A percentile compares a stretch with the other conserved stretches of the same genome.
Evolutionary conservation across 1,140 invertebrate genomes (phyloP).

Genomic region (Thaumatotibia leucotreta): DNA sequence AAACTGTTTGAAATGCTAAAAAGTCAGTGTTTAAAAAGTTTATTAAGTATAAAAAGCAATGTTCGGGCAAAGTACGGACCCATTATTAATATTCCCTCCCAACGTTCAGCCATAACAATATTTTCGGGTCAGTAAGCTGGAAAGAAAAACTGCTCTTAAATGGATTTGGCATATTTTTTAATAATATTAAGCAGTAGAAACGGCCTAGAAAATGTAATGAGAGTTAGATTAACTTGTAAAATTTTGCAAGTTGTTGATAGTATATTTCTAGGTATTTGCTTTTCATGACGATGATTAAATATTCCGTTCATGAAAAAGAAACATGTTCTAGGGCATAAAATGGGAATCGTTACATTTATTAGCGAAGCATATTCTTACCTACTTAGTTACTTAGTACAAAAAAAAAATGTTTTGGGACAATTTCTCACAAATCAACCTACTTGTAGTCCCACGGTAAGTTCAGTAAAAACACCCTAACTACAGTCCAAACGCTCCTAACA

Average conservation of each 20-base stretch:
- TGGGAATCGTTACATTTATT: too few relatives aligned
- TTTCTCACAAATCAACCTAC: too few relatives aligned
- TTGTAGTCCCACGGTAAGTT: too few relatives aligned
- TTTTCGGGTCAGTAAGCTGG: conserved; percentile 49
- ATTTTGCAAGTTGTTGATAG: not conserved
- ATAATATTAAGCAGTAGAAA: conserved; percentile 53
- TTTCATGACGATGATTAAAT: too few relatives aligned
- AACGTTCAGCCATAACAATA: conserved; percentile 51
- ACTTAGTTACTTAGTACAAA: too few relatives aligned
- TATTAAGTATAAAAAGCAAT: conserved; percentile 37
- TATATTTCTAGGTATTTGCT: too few relatives aligned
- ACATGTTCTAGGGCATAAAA: too few relatives aligned
- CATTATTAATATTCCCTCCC: conserved; percentile 53
- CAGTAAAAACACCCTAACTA: too few relatives aligned
- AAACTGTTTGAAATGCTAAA: not conserved
- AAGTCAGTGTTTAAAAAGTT: conserved; percentile 20
- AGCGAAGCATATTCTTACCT: too few relatives aligned
- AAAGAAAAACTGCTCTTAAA: conserved; percentile 58
- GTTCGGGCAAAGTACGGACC: conserved; percentile 28
- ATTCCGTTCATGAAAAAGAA: too few relatives aligned
- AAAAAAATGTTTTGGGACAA: too few relatives aligned
- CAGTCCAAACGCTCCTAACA: too few relatives aligned
- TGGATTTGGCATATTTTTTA: conserved; percentile 62
- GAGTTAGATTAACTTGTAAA: conserved; percentile 15
- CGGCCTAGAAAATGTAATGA: conserved; percentile 34